phyloP scores from a whole-genome alignment of 2,888 invertebrate species.

The Acrocyrtus sp. region DNA sequence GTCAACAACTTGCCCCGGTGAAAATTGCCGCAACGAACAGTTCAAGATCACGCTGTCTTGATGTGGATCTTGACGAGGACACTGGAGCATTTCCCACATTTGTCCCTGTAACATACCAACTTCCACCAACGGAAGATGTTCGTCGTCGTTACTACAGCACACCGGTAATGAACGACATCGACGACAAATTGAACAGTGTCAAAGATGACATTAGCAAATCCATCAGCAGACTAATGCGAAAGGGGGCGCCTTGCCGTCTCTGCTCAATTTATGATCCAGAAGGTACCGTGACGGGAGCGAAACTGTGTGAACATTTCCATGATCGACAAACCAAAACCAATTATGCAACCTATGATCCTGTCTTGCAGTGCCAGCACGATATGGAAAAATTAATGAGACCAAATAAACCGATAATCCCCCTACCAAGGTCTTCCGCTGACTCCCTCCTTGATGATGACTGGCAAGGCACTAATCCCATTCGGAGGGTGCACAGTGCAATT shows the following conservation, averaged over 20 bases:
- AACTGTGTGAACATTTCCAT: constrained; percentile 42
- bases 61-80: constrained; percentile 55
- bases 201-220: constrained; percentile 52
- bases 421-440: constrained; percentile 21
- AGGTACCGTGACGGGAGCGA: constrained; percentile 36
- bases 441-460: constrained; percentile 48
- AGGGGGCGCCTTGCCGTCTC: constrained; percentile 34
- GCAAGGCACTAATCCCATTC: constrained; percentile 46
- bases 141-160: constrained; percentile 45
- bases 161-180: constrained; percentile 49
- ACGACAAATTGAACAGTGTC: constrained; percentile 48
- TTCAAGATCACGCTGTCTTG: constrained; percentile 41
- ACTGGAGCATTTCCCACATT: constrained; percentile 49
- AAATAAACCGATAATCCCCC: constrained; percentile 28
- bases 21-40: constrained; percentile 38
- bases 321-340: constrained; percentile 29
- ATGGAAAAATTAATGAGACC: constrained; percentile 49
- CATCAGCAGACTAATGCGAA: constrained; percentile 38
- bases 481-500: constrained; percentile 48
- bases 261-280: constrained; percentile 44
- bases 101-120: constrained; percentile 54
- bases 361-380: constrained; percentile 30
- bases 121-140: constrained; percentile 51
- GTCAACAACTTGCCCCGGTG: background rate
- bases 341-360: constrained; percentile 44